Evolutionary conservation across 2,888 invertebrate species (phyloP), one percentile per base, ranked within the genome.

Genomic region (Desoria tigrina): DNA sequence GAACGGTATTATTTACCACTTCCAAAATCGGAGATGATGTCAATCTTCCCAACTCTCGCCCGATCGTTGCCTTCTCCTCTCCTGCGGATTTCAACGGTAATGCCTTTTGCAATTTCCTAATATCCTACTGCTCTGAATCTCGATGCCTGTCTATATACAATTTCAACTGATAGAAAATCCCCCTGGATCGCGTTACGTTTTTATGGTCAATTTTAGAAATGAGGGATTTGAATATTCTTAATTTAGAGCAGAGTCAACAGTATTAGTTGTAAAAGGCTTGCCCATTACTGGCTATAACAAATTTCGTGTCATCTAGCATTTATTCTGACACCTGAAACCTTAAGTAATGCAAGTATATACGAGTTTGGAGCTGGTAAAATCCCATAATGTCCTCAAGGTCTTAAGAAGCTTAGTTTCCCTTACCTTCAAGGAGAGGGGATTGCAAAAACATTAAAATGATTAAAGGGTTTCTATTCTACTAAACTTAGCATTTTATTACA

Each of bases 31-130:
- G 74, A 2, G 76, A 76, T 58, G 74, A 74, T 45, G 68, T 74
- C 55, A 76, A 74, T 60, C 63, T 74, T 11, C 74, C 73, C 3
- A 74, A 71, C 60, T 67, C 74, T 42, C 68, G 71, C 39, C 76
- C 76, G 32, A 61, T 75, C 45, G 64, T 76, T 54, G 74, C 74
- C 61, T 76, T 76, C 56, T 76, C 76, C 61, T 74, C 74, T 18
- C 62, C 74, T 61, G 74, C 73, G 16, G 70, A 75, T 56, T 61
- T 72, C 23, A 76, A 71, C 65, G 76, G 76, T 76, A 65, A 67
- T n/a, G n/a, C n/a, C n/a, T n/a, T n/a, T n/a, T n/a, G n/a, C n/a
- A n/a, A n/a, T n/a, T 63, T n/a, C n/a, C n/a, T n/a, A n/a, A n/a
- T n/a, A n/a, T n/a, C n/a, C n/a, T n/a, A n/a, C 24, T 55, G 14